phyloP scores from a whole-genome alignment of 2,888 invertebrate genomes.

The Acleris emargana region DNA sequence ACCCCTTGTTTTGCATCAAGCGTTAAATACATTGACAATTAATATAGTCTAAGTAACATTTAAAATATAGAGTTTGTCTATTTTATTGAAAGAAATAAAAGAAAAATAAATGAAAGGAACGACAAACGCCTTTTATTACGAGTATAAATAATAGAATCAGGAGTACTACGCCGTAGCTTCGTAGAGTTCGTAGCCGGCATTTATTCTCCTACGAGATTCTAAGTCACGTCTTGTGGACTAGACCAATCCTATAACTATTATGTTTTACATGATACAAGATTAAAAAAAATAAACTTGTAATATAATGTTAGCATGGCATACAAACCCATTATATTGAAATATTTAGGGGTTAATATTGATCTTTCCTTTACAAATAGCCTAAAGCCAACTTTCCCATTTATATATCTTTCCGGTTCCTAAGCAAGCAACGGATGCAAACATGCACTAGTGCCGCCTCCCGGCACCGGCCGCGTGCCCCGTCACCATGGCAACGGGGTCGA shows the following conservation, averaged over 20 bases:
- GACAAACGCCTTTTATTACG: not conserved
- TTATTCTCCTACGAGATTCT: not conserved
- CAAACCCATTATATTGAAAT: not conserved
- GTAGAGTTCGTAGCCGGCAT: slow-evolving; percentile 11
- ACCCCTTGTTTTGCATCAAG: too few species aligned
- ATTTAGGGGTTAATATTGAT: slow-evolving; percentile 2
- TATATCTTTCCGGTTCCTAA: slow-evolving; percentile 28
- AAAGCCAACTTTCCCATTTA: not conserved
- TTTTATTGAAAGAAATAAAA: too few species aligned
- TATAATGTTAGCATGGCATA: too few species aligned
- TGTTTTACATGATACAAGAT: too few species aligned
- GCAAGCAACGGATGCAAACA: slow-evolving; percentile 52
- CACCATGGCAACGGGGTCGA: slow-evolving; percentile 72
- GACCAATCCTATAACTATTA: too few species aligned
- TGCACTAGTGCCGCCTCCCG: slow-evolving; percentile 49
- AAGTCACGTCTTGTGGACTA: not conserved
- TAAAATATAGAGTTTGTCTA: too few species aligned
- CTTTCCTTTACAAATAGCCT: slow-evolving; percentile 4
- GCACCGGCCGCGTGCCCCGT: slow-evolving; percentile 67
- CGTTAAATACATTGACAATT: too few species aligned
- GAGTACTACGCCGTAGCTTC: slow-evolving; percentile 10
- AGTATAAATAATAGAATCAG: not conserved
- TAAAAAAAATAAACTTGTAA: too few species aligned
- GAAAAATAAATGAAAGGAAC: not conserved
- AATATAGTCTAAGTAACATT: too few species aligned